Base-by-base conservation (phyloP, 2,888 invertebrate species). In the Agapostemon virescens region DNA sequence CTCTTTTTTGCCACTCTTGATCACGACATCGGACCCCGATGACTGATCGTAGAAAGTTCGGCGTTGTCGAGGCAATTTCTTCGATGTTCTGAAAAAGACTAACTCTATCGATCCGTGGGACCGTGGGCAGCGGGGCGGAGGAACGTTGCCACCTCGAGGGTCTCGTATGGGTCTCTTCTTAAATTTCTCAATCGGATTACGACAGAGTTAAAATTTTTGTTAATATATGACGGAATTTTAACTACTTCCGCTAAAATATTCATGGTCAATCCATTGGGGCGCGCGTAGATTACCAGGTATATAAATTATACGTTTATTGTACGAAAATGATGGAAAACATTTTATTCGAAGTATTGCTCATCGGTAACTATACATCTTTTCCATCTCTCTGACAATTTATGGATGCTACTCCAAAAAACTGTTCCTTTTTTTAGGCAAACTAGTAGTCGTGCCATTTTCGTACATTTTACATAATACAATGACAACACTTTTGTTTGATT, bases 31-130 rank as follows among this genome's bases (percentile, higher is more conserved):
- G 26, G 30, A 26, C 17, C 17, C 15, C 15, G 55, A 6, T 55
- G 26, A 58, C 26, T 17, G 58, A 58, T 58, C 30, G 30, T 58
- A 58, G 58, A 58, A 58, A 58, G 58, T 58, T 30, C 30, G 58
- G 0, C 58, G 58, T 15, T 30, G 17, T 17, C 26, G 3, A 2
- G 17, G 7, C 17, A 30, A 58, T 17, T 58, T 58, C 30, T 30
- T 55, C 23, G 15, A 26, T 4, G 58, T 30, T 30, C 17, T 30
- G 26, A 30, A 58, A 58, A 58, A 26, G 45, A 49, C 9, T 17
- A 30, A 30, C 17, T 30, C 30, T 5, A 58, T 58, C 26, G 30
- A 30, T 17, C 17, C 26, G 7, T 30, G 58, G 6, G 5, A 15
- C 58, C 15, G 58, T 58, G 15, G 17, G 1, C 23, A 26, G 26